Evolutionary conservation across 2,113 vertebrate genomes (phyloP), one percentile per base, ranked within the genome.

Genomic region (Steatornis caripensis): DNA sequence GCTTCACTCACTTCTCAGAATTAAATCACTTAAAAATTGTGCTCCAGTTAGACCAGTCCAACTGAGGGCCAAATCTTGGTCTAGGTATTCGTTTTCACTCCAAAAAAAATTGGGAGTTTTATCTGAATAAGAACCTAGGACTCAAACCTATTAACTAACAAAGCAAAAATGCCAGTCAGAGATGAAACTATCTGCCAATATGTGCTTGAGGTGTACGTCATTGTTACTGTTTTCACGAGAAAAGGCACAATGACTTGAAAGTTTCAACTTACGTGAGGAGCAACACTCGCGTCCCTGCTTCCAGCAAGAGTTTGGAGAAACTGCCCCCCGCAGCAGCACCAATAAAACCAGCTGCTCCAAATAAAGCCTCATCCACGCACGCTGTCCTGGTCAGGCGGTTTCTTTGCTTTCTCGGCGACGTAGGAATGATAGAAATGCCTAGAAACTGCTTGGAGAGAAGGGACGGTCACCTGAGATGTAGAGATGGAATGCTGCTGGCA

Each of bases 201-300:
- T 0, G 0, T n/a, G 48, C 36, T 39, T n/a, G 23, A 83, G 68
- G 12, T 9, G 4, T 7, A 32, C 1, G 4, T 24, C 15, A 4
- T 22, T 69, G 54, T 26, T 7, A 3, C 11, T 61, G 32, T 46
- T 82, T 66, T 75, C 34, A 45, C 5, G 39, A 39, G 70, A 57
- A 85, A 75, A 75, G 22, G 5, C 23, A 39, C 9, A 16, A 27
- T 8, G 13, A n/a, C 20, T 15, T 29, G 34, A 45, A 62, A 13
- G 6, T 76, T 76, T 61, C 36, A 62, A 1, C 21, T 62, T 19
- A 22, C 0, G 0, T 41, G 48, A 90, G 48, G 23, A 76, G 23
- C 18, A 88, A 36, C 18, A 4, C 48, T 75, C 32, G 4, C 0
- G 1, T 37, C 41, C 27, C 17, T 57, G 32, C 17, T 46, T 8